Percentiles rank a stretch among this genome's conserved stretches.
phyloP scores from a whole-genome alignment of 2,113 vertebrate genomes.

The Burhinus oedicnemus region DNA sequence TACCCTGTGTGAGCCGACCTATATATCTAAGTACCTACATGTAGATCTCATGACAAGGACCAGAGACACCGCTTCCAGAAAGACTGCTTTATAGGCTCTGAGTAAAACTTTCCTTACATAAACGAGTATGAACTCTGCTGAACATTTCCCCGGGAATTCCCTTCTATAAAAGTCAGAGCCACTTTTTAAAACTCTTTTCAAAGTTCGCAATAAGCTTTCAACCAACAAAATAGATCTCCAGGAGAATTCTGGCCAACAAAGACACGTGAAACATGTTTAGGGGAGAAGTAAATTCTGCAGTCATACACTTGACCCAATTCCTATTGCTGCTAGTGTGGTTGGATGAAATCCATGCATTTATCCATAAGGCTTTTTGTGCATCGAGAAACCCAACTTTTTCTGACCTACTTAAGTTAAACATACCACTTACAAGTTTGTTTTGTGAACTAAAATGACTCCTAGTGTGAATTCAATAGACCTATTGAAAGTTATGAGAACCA shows the following conservation, averaged over 20 bases:
- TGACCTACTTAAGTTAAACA: background rate
- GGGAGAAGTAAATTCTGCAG: background rate
- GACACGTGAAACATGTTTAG: background rate
- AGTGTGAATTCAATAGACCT: background rate
- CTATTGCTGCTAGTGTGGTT: background rate
- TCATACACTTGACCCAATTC: background rate
- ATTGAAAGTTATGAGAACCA: background rate
- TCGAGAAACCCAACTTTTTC: background rate
- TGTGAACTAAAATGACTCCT: background rate
- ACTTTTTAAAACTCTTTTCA: background rate
- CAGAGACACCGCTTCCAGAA: background rate
- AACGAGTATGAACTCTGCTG: background rate
- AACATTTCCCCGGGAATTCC: background rate
- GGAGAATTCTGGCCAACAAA: background rate
- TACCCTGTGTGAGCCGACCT: background rate
- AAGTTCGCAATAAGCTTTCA: background rate
- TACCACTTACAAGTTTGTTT: background rate
- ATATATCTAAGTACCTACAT: background rate
- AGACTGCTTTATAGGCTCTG: background rate
- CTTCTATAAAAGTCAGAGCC: background rate
- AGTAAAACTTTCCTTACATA: background rate
- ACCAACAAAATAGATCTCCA: background rate
- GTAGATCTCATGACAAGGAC: background rate
- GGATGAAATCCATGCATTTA: background rate
- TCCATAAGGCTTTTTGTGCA: background rate